Percentiles rank a stretch among this genome's conserved stretches.
These are phyloP conservation scores for Drosophila subquinaria DNA, from an alignment of 2,888 invertebrate species.

Conservation along the genomic window DNA sequence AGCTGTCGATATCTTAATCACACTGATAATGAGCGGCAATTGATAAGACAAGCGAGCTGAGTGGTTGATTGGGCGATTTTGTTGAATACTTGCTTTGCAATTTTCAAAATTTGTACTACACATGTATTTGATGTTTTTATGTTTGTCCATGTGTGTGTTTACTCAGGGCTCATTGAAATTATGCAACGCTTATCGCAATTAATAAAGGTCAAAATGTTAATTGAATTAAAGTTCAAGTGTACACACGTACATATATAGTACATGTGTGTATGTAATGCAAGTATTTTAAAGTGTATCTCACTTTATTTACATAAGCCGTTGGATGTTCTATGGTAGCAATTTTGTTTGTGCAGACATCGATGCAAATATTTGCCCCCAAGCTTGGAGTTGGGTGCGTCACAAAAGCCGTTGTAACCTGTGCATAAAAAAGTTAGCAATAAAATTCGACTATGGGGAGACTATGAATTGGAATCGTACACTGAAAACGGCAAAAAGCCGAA, in stretches of 20 bases:
- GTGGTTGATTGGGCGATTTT: slow-evolving; percentile 20
- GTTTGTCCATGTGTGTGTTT: not conserved
- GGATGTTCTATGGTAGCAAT: slow-evolving; percentile 4
- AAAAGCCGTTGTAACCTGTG: slow-evolving; percentile 3
- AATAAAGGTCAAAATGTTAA: slow-evolving; percentile 70
- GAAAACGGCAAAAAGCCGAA: not conserved
- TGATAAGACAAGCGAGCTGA: slow-evolving; percentile 51
- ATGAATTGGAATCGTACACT: slow-evolving; percentile 1
- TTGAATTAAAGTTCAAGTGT: slow-evolving; percentile 54
- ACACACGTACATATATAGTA: not conserved
- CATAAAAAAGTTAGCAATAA: not conserved
- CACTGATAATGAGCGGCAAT: slow-evolving; percentile 39
- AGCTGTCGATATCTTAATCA: slow-evolving; percentile 47
- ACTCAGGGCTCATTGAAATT: slow-evolving; percentile 29
- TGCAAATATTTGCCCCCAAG: slow-evolving; percentile 48
- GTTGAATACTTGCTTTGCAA: slow-evolving; percentile 4
- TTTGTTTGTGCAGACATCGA: slow-evolving; percentile 51
- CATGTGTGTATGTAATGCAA: not conserved
- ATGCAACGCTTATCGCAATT: slow-evolving; percentile 63
- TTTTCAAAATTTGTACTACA: slow-evolving; percentile 32
- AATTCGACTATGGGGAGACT: slow-evolving; percentile 4
- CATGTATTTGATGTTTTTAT: slow-evolving; percentile 15
- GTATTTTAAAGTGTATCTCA: slow-evolving; percentile 5
- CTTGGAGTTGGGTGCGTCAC: slow-evolving; percentile 16
- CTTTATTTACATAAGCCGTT: slow-evolving; percentile 26